Base-by-base conservation (phyloP, 1,140 invertebrate species). In the Asobara japonica region DNA sequence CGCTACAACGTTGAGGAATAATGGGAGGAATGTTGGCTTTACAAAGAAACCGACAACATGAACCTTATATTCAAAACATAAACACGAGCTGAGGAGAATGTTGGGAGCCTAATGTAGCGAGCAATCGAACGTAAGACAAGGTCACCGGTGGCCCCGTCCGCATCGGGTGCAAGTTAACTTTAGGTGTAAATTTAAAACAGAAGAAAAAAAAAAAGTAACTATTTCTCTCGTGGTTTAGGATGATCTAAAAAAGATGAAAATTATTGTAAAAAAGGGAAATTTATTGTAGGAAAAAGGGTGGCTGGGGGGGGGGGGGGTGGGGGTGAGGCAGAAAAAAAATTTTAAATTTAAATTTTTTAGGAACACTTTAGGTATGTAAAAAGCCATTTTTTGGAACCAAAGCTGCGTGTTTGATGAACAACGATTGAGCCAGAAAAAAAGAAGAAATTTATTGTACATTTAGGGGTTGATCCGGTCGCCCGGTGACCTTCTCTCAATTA, bases 181-280 rank as follows among this genome's bases (percentile, higher is more conserved):
- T 83, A 84, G 82, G 75, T 84, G 80, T 84, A 83, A n/a, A n/a
- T n/a, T n/a, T 79, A 83, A 83, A 83, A 78, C 74, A 77, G 66
- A 77, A 74, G 72, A 3, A 20, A 69, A 75, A 27, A 65, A 36
- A 16, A 38, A 36, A 60, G 60, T 73, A 78, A 69, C 77, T 80
- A 80, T 80, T 75, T 79, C 76, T 79, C 81, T 83, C 79, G 80
- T 80, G 77, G 76, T 81, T 78, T 82, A 82, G 80, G 80, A 78
- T 79, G 79, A 78, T 83, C 76, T 80, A 83, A 81, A 38, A 45
- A 45, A 16, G 41, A 25, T 56, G 51, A 25, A 83, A 79, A 81
- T 81, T 83, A 84, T 83, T 84, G 82, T 84, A 82, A 84, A 83
- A 84, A 71, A 71, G 56, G 69, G 80, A 78, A 83, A 76, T 80